Base-by-base conservation (phyloP, 2,888 invertebrate genomes). In the Aleiodes alternator region DNA sequence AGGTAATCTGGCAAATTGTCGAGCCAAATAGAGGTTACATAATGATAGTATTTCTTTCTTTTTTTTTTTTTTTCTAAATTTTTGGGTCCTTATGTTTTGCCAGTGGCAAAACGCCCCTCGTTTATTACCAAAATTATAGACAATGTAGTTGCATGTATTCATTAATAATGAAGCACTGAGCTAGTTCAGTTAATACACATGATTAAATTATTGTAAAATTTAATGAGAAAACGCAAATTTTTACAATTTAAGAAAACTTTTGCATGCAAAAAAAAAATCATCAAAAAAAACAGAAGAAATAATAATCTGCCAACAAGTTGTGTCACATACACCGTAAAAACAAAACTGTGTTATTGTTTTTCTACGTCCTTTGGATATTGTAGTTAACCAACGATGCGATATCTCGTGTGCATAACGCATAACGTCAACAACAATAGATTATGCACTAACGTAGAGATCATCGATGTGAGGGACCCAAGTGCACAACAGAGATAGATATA, bases 401-500 rank as follows among this genome's bases (percentile, higher is more conserved):
- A 64, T 64, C 69, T 64, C 74, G 77, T 84, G 85, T 86, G 85
- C 87, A 85, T 85, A 85, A 84, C 87, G 87, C 87, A 88, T 87
- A 88, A 88, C 87, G 87, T 87, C 88, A 88, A 88, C 88, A 87
- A 88, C 88, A 88, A 88, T 88, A 86, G 88, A 88, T 88, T 88
- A 88, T 83, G 85, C 82, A 72, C 83, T 83, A 86, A 86, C 86
- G 84, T 84, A 84, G 86, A 53, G 34, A 69, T 51, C 31, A 43
- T 53, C 31, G 31, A 51, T 69, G 69, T 50, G 51, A 69, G 69
- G 43, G 43, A 3, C 43, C 69, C 51, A 51, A 14, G 51, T 84
- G 80, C 80, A 72, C 77, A 48, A 64, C 43, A 23, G 48, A 16
- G 29, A 43, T 16, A 43, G 64, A 43, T 43, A 9, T 43, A 43